These are phyloP conservation scores for Psix sp. DNA, from an alignment of 1,140 invertebrate species.

Conservation along the genomic window DNA sequence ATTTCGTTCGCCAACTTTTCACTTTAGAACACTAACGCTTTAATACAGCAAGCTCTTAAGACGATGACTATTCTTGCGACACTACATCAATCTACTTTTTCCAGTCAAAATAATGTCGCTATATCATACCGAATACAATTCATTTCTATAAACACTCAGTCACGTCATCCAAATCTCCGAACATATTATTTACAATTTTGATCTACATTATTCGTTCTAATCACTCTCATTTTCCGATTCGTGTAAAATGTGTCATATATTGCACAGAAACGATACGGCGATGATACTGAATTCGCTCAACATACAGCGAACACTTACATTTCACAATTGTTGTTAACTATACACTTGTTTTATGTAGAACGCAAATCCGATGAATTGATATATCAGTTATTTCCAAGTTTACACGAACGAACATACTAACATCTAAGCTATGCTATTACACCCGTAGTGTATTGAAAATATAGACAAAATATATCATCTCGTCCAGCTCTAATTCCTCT, in stretches of 20 bases:
- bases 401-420: constrained; percentile 28
- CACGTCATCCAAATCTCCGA: constrained; percentile 15
- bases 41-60: constrained; percentile 35
- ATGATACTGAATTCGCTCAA: constrained; percentile 2
- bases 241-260: too few relatives aligned
- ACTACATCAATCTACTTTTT: constrained; percentile 29
- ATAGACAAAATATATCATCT: constrained; percentile 76
- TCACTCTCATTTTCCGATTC: too few relatives aligned
- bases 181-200: constrained; percentile 49
- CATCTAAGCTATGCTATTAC: constrained; percentile 54
- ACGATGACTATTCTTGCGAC: constrained; percentile 22
- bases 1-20: constrained; percentile 26
- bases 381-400: constrained; percentile 28
- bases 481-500: constrained; percentile 67
- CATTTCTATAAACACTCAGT: constrained; percentile 34
- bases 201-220: constrained; percentile 18
- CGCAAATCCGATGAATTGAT: constrained; percentile 16
- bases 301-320: constrained; percentile 21
- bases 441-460: constrained; percentile 67
- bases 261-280: too few relatives aligned
- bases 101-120: constrained; percentile 34
- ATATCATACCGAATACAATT: constrained; percentile 19
- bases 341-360: constrained; percentile 40
- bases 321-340: constrained; percentile 30
- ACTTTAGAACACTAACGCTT: constrained; percentile 27